Evolutionary conservation across 2,888 invertebrate species (phyloP), one percentile per base, ranked within the genome.

Genomic region (Vesta saturnalis): DNA sequence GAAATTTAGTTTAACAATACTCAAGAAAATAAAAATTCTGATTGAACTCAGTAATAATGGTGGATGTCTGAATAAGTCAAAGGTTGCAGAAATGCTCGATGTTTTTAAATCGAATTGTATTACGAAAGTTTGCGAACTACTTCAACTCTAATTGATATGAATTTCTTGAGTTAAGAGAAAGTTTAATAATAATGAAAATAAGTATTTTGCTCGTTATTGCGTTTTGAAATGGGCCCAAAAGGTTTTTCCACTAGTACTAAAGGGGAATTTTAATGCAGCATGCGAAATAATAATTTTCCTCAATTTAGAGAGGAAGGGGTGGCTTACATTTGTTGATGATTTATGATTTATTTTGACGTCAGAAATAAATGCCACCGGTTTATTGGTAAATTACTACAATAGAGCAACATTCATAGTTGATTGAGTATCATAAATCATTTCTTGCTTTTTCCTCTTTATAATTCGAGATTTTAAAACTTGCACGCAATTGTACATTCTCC

Each of bases 131-230:
- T 52, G 60, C 21, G 64, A 60, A 68, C 64, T 59, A 64, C 69
- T 69, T 62, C 52, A 60, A 54, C 55, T 49, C 60, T 71, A 71
- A 71, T 71, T 71, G 68, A 71, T 71, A 70, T 63, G 60, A 70
- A 71, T 71, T 69, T 69, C 68, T 19, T 49, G 8, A 46, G 52
- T 63, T 59, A 52, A 66, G 58, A 52, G 64, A 56, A 71, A 69
- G 62, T 69, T 71, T 71, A 63, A 61, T 67, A 58, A 68, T 64
- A 60, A 47, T 30, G 64, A 59, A 59, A 59, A 64, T 65, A 60
- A 58, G 60, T 52, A 60, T 52, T 64, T 46, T 19, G 56, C 54
- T 46, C 59, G 65, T 65, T 65, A 62, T 65, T 59, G 22, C 21
- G 49, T 57, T 56, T 60, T 21, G 30, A 43, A 58, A 58, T 43